phyloP scores from a whole-genome alignment of 2,888 invertebrate species.

The Andricus curvator region DNA sequence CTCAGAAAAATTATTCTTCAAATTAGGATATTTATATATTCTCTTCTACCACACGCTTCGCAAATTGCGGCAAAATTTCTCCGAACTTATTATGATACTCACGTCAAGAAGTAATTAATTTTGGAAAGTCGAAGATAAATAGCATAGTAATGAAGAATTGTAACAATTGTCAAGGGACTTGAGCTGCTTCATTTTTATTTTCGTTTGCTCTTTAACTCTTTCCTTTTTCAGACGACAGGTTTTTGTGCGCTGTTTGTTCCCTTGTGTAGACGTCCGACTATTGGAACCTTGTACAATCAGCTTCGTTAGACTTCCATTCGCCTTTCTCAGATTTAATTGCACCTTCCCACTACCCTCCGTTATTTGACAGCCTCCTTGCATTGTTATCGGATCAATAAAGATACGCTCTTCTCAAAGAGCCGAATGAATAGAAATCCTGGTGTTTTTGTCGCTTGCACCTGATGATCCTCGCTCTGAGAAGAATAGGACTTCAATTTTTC shows the following conservation, averaged over 20 bases:
- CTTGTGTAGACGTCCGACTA: conserved; percentile 41
- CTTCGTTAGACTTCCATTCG: conserved; percentile 52
- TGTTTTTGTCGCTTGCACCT: conserved; percentile 41
- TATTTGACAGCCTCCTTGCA: conserved; percentile 44
- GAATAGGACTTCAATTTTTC: conserved; percentile 38
- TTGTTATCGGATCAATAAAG: conserved; percentile 46
- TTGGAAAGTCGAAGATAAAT: not conserved
- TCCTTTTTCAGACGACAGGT: conserved; percentile 42
- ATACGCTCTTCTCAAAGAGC: conserved; percentile 33
- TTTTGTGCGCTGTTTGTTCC: conserved; percentile 41
- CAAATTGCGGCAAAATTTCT: not conserved
- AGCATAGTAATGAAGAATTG: conserved; percentile 12
- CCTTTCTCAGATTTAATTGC: conserved; percentile 52
- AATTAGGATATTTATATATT: conserved; percentile 4
- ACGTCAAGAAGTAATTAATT: not conserved
- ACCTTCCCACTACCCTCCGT: conserved; percentile 38
- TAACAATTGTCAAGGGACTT: conserved; percentile 30
- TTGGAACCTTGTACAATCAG: conserved; percentile 47
- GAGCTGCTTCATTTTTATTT: conserved; percentile 27
- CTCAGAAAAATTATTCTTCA: not conserved
- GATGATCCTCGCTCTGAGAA: conserved; percentile 35
- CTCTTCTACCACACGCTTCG: not conserved
- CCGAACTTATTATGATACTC: not conserved
- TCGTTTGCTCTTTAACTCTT: conserved; percentile 28
- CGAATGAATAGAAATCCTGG: conserved; percentile 39